Percentiles rank a stretch among this genome's conserved stretches.
These are phyloP conservation scores for Lasiurus borealis DNA, from an alignment of 2,113 vertebrate species.

Conservation along the genomic window DNA sequence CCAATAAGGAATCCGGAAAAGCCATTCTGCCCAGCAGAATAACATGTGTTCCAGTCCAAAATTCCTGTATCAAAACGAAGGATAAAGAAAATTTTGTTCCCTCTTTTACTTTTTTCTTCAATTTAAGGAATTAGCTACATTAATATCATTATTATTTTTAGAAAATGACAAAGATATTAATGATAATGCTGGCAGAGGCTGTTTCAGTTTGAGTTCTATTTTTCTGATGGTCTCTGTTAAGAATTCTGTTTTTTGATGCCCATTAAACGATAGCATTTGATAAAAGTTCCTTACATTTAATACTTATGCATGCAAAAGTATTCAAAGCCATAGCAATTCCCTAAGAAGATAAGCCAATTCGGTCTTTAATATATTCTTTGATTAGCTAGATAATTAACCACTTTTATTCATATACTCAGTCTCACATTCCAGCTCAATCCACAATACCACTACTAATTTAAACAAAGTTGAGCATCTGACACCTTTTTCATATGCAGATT, in stretches of 20 bases:
- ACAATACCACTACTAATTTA: slow-evolving; percentile 30
- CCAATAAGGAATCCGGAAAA: too few species aligned
- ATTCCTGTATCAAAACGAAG: neutral
- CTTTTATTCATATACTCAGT: neutral
- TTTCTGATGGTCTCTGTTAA: neutral
- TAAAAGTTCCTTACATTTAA: neutral
- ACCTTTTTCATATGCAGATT: slow-evolving; percentile 50
- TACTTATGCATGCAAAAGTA: neutral
- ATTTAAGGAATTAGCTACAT: neutral
- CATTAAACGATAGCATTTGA: neutral
- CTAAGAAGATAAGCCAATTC: neutral
- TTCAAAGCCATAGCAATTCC: slow-evolving; percentile 4
- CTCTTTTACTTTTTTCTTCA: neutral
- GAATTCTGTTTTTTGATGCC: neutral
- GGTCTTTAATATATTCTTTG: neutral
- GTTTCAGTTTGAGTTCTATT: neutral
- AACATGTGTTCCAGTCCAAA: too few species aligned
- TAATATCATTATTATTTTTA: slow-evolving; percentile 31
- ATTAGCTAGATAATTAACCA: slow-evolving; percentile 55
- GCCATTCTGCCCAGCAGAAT: too few species aligned
- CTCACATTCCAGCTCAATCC: neutral
- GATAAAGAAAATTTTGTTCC: neutral
- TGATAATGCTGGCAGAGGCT: neutral
- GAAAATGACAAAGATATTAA: neutral
- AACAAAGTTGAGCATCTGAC: slow-evolving; percentile 13